Evolutionary conservation across 2,113 vertebrate species (phyloP).

Genomic region (Tragelaphus buxtoni): DNA sequence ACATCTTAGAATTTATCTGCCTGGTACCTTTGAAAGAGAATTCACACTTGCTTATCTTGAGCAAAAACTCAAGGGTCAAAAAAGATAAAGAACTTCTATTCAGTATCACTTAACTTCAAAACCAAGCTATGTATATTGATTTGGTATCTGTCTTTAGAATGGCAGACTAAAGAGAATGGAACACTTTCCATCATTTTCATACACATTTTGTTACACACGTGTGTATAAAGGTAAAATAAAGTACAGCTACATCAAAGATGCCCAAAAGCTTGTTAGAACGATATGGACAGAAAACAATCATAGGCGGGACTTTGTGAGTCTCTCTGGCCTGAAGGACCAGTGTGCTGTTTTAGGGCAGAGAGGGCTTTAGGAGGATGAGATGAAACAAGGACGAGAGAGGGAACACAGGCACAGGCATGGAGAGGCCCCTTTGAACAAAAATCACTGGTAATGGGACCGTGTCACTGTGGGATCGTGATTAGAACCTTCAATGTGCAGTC

Average conservation of each 20-base stretch:
- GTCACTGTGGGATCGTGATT: rapidly evolving
- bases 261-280: neutral
- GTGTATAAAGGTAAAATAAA: neutral
- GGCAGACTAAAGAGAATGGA: neutral
- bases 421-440: neutral
- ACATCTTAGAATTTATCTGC: neutral
- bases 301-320: neutral
- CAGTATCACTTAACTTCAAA: neutral
- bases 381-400: neutral
- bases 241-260: neutral
- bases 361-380: neutral
- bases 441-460: neutral
- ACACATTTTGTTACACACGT: neutral
- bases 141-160: neutral
- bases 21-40: neutral
- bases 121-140: neutral
- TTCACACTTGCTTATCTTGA: neutral
- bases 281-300: neutral
- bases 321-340: neutral
- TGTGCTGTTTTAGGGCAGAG: neutral
- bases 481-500: neutral
- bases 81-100: neutral
- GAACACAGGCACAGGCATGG: neutral
- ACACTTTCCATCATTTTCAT: neutral
- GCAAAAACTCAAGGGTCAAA: neutral